A percentile compares a stretch with the other conserved stretches of the same genome.
These are phyloP conservation scores for Gonatopus flavifemur DNA, from an alignment of 1,140 invertebrate genomes.

Conservation along the genomic window DNA sequence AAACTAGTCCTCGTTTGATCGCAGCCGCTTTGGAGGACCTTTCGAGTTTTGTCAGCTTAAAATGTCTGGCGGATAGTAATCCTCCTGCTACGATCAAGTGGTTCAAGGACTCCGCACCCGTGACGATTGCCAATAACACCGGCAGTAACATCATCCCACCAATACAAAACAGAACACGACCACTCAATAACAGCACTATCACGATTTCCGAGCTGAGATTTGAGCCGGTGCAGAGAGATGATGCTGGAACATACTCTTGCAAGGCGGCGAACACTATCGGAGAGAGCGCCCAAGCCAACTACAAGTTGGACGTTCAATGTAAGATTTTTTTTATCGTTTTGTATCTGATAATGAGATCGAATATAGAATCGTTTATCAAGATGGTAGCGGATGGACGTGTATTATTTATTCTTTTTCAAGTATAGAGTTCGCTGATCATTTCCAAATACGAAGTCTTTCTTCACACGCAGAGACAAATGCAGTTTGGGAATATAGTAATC, in stretches of 20 bases:
- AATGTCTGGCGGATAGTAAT: constrained; percentile 82
- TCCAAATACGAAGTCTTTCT: no score
- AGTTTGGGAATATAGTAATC: no score
- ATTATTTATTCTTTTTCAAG: no score
- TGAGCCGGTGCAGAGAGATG: constrained; percentile 66
- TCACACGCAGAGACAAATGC: no score
- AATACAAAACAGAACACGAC: constrained; percentile 27
- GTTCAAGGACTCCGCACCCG: constrained; percentile 60
- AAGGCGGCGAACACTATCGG: constrained; percentile 80
- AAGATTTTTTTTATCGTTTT: no score
- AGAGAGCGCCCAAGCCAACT: constrained; percentile 73
- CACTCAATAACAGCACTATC: constrained; percentile 34
- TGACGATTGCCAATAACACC: no score
- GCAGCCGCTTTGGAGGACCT: constrained; percentile 44
- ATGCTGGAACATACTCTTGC: constrained; percentile 78
- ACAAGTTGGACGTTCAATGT: constrained; percentile 88
- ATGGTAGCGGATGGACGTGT: no score
- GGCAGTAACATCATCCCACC: constrained; percentile 16
- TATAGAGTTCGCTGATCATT: no score
- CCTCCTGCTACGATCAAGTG: constrained; percentile 81
- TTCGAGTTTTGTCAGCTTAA: constrained; percentile 67
- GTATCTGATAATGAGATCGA: no score
- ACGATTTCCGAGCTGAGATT: constrained; percentile 66
- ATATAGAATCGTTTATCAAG: no score
- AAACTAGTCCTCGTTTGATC: constrained; percentile 44